Evolutionary conservation across 2,113 vertebrate species (phyloP).

Genomic region (Sciurus niger): DNA sequence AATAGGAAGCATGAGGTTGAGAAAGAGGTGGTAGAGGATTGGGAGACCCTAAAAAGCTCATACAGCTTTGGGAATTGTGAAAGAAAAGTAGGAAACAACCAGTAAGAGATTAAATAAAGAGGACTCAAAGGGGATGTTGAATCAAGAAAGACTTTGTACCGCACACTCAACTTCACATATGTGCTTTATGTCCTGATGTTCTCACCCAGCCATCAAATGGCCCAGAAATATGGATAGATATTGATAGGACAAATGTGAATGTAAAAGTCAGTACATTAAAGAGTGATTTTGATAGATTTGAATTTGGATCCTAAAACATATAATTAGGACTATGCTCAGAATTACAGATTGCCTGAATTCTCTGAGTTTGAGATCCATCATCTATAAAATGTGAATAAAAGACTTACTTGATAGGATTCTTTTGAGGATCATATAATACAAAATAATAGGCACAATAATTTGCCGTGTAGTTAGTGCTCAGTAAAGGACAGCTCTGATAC

Average conservation of each 20-base stretch:
- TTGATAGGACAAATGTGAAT: neutral
- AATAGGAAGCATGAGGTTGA: neutral
- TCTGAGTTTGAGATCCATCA: neutral
- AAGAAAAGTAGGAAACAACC: neutral
- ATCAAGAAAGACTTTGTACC: neutral
- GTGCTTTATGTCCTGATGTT: neutral
- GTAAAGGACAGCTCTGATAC: neutral
- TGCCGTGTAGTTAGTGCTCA: neutral
- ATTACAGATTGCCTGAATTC: constrained; percentile 18
- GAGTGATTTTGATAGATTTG: neutral
- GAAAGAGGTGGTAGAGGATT: neutral
- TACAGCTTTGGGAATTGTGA: neutral
- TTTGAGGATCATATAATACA: neutral
- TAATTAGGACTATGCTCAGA: neutral
- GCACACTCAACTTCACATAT: neutral
- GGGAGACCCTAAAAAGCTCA: neutral
- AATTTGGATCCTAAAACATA: neutral
- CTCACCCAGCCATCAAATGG: neutral
- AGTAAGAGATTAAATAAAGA: constrained; percentile 24
- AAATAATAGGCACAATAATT: neutral
- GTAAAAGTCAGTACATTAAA: neutral
- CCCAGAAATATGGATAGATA: neutral
- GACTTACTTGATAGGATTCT: neutral
- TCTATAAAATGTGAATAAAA: neutral
- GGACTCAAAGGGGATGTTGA: neutral